Evolutionary conservation across 2,888 invertebrate species (phyloP).

Genomic region (Blomia tropicalis): DNA sequence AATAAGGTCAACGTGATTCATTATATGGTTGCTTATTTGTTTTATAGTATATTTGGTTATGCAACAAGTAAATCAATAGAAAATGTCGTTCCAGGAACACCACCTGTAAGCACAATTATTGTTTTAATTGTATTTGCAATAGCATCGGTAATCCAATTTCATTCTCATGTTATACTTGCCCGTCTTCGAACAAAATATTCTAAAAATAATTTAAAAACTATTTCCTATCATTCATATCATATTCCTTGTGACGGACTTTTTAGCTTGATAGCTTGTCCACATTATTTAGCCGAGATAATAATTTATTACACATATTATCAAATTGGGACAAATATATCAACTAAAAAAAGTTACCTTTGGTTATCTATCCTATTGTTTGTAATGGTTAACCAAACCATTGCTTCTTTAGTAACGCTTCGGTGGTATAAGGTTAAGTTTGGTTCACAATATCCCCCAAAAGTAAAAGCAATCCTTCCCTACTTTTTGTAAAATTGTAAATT

Average conservation of each 20-base stretch:
- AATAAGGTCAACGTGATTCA: background rate
- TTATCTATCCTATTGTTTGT: slow-evolving; percentile 14
- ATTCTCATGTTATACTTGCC: slow-evolving; percentile 33
- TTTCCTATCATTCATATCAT: slow-evolving; percentile 20
- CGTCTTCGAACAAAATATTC: too few species aligned
- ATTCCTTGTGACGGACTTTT: slow-evolving; percentile 22
- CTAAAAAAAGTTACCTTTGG: slow-evolving; percentile 8
- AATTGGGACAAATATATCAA: background rate
- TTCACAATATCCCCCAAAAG: slow-evolving; percentile 8
- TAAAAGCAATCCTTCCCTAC: slow-evolving; percentile 23
- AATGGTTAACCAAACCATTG: slow-evolving; percentile 20
- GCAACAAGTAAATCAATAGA: background rate
- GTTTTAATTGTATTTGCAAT: slow-evolving; percentile 32
- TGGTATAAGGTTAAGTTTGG: slow-evolving; percentile 26
- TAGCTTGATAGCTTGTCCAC: slow-evolving; percentile 22
- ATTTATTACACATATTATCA: slow-evolving; percentile 14
- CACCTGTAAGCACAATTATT: background rate
- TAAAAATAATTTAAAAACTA: slow-evolving; percentile 27
- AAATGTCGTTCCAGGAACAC: background rate
- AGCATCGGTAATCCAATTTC: slow-evolving; percentile 34
- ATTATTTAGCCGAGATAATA: slow-evolving; percentile 23
- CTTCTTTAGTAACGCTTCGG: slow-evolving; percentile 15
- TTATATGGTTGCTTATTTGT: background rate
- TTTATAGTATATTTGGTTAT: background rate
- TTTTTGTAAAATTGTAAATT: slow-evolving; percentile 10